Base-by-base conservation (phyloP, 2,113 vertebrate species). In the Agapornis roseicollis region DNA sequence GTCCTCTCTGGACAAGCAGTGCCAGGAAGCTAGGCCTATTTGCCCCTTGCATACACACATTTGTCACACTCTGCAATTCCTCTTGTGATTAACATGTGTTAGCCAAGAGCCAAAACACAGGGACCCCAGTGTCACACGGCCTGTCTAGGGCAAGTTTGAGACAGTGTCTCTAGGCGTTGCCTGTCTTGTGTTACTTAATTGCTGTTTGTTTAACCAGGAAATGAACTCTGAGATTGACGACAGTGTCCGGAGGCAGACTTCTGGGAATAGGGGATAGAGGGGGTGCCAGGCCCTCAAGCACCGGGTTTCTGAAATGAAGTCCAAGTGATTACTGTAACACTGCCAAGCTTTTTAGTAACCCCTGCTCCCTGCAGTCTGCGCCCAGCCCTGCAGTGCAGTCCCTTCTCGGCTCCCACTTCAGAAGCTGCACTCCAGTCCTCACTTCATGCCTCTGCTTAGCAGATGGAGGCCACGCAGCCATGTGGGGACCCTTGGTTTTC, bases 131-230 rank as follows among this genome's bases (percentile, higher is more conserved):
- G 86, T 97, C 96, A 96, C 77, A 65, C 92, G 95, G 94, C 73
- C 63, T 85, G 90, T 94, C 92, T 80, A 64, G 82, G 91, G 94
- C 73, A 58, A 95, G 93, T 96, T 95, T 95, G 92, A 90, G 94
- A 97, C 94, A 91, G 95, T 55, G 94, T 95, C 97, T 97, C 88
- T 96, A 96, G 97, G 98, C 93, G 96, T 97, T 95, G 96, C 96
- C 97, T 94, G 70, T 82, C 83, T 95, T 89, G n/a, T 89, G 88
- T 96, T 97, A 92, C 97, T 98, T 98, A 98, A 98, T 88, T 96
- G 93, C 94, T 97, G 97, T 97, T 97, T 98, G 94, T 95, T 97
- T 98, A 97, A 98, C 94, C 96, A 97, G 97, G 96, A 98, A 98
- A 97, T 97, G 91, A 97, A 96, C 97, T 96, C 81, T 20, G 50